Evolutionary conservation across 2,888 invertebrate species (phyloP), one percentile per base, ranked within the genome.

Genomic region (Ernsta delagoae): DNA sequence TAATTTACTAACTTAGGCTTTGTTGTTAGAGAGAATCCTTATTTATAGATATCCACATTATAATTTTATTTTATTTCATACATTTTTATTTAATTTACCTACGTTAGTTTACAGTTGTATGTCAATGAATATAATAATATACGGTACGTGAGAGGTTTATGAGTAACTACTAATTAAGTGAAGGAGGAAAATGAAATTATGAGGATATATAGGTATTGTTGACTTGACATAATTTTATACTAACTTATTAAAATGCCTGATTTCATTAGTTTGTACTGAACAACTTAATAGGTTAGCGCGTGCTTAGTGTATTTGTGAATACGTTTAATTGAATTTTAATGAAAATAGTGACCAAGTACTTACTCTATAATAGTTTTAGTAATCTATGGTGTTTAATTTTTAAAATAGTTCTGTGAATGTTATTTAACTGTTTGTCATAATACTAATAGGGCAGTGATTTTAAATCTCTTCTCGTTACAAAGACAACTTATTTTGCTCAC

Each of bases 231-330:
- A 0, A 45, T n/a, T 45, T 1, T n/a, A 11, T 45, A 45, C n/a
- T 11, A 4, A 7, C 9, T 43, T 9, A n/a, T 6, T 53, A 53
- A 24, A 53, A 53, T 53, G 3, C 24, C 24, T 53, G 24, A 24
- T 8, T 53, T 53, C 5, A 53, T 53, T 53, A 53, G 53, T 53
- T 53, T 53, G 8, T 53, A 16, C 24, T 53, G 45, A 16, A 53
- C 8, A 5, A 53, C 24, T 16, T 53, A 9, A 0, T 8, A 2
- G 53, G 53, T 24, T 53, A 16, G 24, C 53, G 53, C 24, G 53
- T 24, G 8, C 24, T 53, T 24, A 43, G 43, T 39, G 3, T 24
- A 24, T 24, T 39, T 39, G 39, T 6, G 39, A 39, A 39, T 39
- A 7, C 1, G 24, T 24, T 6, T 6, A 6, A 39, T 39, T 39